Evolutionary conservation across 2,888 invertebrate genomes (phyloP), one percentile per base, ranked within the genome.

Genomic region (Polyploca ridens): DNA sequence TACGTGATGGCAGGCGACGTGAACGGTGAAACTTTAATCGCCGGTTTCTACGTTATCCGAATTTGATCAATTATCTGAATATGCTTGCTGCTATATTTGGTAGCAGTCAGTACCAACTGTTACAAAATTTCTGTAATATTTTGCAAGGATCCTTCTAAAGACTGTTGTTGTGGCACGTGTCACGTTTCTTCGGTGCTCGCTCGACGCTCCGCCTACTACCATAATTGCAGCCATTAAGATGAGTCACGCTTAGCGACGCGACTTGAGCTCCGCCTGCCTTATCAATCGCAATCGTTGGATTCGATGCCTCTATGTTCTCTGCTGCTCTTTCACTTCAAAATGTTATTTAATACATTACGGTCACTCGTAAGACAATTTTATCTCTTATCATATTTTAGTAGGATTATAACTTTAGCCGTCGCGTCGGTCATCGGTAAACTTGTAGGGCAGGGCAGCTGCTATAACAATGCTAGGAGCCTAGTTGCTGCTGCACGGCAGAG

Each of bases 221-320:
- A 86, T 92, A 90, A 93, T 91, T 92, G 89, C 90, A 81, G 82
- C 88, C 79, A 91, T 93, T 92, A 92, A 92, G 88, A 92, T 93
- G 93, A 94, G 90, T 93, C 93, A 93, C 88, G 91, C 91, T 93
- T 86, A 89, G 84, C 89, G 90, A 90, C 87, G 86, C 87, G 89
- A 54, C 81, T 84, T 70, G 80, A 82, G 83, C 86, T 82, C 86
- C 86, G 88, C 86, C 89, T 84, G 84, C 74, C 82, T 86, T 89
- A 90, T 89, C 89, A 88, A 87, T 86, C 75, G 82, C 86, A 77
- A 90, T 90, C 87, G 78, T 79, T 79, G 75, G 73, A 75, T 74
- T 69, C 66, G 64, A 78, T 77, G 74, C 71, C 76, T 83, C 74
- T 77, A 73, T 68, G 68, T 16, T 54, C 16, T 16, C 16, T 5